These are phyloP conservation scores for Choreutis nemorana DNA, from an alignment of 2,888 invertebrate species.

Conservation along the genomic window DNA sequence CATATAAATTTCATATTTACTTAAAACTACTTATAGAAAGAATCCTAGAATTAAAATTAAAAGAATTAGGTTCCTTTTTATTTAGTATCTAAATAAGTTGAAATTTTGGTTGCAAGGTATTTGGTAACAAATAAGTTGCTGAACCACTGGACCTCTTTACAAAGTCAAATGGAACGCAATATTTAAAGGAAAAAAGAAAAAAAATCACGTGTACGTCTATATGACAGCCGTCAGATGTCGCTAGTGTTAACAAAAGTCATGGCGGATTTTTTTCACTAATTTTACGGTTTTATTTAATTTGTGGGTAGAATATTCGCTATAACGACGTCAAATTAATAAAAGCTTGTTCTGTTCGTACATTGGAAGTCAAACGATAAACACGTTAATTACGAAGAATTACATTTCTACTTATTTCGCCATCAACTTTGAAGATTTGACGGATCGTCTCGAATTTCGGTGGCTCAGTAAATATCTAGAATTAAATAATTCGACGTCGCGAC, in stretches of 20 bases:
- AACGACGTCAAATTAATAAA: constrained; percentile 43
- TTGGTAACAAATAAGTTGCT: too few relatives aligned
- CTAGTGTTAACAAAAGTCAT: constrained; percentile 53
- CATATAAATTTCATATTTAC: too few relatives aligned
- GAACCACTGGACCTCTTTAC: too few relatives aligned
- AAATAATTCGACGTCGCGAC: constrained; percentile 37
- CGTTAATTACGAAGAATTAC: constrained; percentile 18
- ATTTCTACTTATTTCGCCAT: constrained; percentile 27
- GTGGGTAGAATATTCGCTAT: constrained; percentile 50
- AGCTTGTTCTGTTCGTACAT: constrained; percentile 36
- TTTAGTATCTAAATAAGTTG: too few relatives aligned
- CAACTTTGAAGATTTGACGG: constrained; percentile 30
- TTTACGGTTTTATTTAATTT: constrained; percentile 51
- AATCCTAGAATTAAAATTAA: too few relatives aligned
- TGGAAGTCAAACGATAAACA: constrained; percentile 38
- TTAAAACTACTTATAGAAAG: too few relatives aligned
- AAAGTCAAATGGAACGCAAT: constrained; percentile 36
- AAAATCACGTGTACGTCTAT: constrained; percentile 52
- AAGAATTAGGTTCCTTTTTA: too few relatives aligned
- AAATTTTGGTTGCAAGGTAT: too few relatives aligned
- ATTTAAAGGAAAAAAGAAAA: constrained; percentile 38
- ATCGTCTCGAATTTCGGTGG: constrained; percentile 54
- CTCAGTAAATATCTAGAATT: constrained; percentile 38
- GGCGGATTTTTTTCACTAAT: constrained; percentile 59
- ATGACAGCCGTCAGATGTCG: constrained; percentile 48